Evolutionary conservation across 1,140 invertebrate species (phyloP).

Genomic region (Triops cancriformis): DNA sequence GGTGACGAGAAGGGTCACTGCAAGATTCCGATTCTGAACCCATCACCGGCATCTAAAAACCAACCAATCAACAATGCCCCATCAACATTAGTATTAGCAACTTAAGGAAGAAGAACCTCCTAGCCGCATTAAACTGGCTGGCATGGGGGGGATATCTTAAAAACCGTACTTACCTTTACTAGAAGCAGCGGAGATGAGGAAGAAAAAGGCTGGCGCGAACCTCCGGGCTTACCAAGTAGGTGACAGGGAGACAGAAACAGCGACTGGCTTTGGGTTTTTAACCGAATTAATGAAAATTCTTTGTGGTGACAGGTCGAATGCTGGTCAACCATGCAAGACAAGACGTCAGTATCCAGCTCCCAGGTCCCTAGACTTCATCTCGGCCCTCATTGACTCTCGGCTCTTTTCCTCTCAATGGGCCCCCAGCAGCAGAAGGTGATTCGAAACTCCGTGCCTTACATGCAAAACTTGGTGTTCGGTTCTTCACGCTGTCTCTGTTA

Average conservation of each 20-base stretch:
- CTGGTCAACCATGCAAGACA: background rate
- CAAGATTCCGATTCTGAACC: slow-evolving; percentile 4
- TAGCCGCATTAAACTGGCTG: background rate
- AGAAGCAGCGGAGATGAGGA: background rate
- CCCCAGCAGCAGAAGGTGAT: background rate
- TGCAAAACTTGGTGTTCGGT: background rate
- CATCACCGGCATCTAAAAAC: background rate
- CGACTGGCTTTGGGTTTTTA: background rate
- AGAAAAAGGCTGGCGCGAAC: background rate
- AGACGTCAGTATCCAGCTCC: background rate
- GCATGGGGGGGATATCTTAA: background rate
- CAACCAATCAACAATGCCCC: background rate
- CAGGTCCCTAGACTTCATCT: background rate
- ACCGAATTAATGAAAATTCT: background rate
- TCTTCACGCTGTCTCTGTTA: slow-evolving; percentile 5
- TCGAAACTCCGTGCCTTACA: background rate
- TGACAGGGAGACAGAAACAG: background rate
- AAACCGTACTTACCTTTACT: background rate
- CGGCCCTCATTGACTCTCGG: background rate
- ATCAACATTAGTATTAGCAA: background rate
- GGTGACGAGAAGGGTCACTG: background rate
- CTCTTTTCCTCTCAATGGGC: background rate
- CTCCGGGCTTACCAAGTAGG: background rate
- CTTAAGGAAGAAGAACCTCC: background rate
- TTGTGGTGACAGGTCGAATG: background rate